These are phyloP conservation scores for Drosophila kikkawai DNA, from an alignment of 1,140 invertebrate species.

Conservation along the genomic window DNA sequence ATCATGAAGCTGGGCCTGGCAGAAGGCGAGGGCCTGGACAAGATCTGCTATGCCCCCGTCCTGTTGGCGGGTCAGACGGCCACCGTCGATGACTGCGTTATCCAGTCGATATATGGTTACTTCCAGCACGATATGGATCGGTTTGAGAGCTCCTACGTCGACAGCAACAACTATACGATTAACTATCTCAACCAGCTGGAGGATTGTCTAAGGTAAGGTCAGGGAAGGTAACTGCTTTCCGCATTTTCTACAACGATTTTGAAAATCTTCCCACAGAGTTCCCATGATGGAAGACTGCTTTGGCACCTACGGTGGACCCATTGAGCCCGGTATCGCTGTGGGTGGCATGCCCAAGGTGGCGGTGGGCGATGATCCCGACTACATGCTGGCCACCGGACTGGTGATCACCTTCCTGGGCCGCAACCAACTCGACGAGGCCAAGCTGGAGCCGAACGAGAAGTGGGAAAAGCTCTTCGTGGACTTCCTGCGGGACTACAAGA, in stretches of 20 bases:
- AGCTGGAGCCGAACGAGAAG: constrained; percentile 87
- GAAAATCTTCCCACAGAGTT: constrained; percentile 86
- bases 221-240: background rate
- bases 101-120: constrained; percentile 93
- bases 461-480: constrained; percentile 94
- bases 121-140: constrained; percentile 88
- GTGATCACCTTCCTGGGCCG: constrained; percentile 92
- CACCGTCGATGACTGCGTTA: constrained; percentile 89
- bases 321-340: constrained; percentile 91
- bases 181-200: constrained; percentile 86
- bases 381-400: constrained; percentile 88
- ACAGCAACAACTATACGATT: constrained; percentile 59
- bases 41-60: constrained; percentile 94
- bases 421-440: constrained; percentile 87
- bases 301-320: constrained; percentile 93
- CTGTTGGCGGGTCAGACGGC: constrained; percentile 87
- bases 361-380: constrained; percentile 84
- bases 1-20: constrained; percentile 86
- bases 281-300: constrained; percentile 89
- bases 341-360: constrained; percentile 88
- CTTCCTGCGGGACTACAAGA: constrained; percentile 91
- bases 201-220: constrained; percentile 85
- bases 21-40: constrained; percentile 87
- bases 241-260: too few species aligned
- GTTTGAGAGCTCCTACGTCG: constrained; percentile 85